Percentiles rank a stretch among this genome's conserved stretches.
Conservation (phyloP, 1,140 invertebrate genomes). For the Aphis craccivora region DNA sequence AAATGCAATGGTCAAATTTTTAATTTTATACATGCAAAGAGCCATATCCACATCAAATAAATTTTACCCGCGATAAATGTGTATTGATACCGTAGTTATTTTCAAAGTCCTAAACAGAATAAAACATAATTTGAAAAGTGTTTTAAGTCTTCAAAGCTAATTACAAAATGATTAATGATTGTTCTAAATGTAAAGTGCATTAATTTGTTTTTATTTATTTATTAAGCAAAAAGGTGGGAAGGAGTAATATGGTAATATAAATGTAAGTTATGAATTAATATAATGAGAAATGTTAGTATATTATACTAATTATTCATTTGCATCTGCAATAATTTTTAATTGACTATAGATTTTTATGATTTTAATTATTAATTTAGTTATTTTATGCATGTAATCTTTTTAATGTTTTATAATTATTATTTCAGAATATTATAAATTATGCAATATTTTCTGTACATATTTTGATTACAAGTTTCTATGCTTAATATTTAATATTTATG, state of each 20-base stretch:
- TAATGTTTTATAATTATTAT: neutral
- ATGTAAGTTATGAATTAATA: neutral
- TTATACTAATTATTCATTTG: neutral
- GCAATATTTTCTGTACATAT: neutral
- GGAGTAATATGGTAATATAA: neutral
- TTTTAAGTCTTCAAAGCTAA: neutral
- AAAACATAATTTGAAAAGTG: slow-evolving; percentile 43
- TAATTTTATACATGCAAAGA: slow-evolving; percentile 17
- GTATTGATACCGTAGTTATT: slow-evolving; percentile 51
- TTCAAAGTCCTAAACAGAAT: slow-evolving; percentile 54
- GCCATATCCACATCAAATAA: slow-evolving; percentile 20
- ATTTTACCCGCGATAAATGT: slow-evolving; percentile 40
- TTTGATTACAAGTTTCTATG: neutral
- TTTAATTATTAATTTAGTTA: neutral
- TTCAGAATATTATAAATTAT: neutral
- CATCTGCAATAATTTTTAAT: neutral
- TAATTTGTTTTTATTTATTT: neutral
- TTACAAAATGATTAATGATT: neutral
- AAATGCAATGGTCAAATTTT: neutral
- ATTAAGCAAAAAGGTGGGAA: neutral
- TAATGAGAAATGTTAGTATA: neutral
- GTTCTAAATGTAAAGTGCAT: neutral
- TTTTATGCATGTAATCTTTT: neutral
- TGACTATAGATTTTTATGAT: neutral
- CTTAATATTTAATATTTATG: neutral